Base-by-base conservation (phyloP, 1,140 invertebrate species). In the Bombus affinis region DNA sequence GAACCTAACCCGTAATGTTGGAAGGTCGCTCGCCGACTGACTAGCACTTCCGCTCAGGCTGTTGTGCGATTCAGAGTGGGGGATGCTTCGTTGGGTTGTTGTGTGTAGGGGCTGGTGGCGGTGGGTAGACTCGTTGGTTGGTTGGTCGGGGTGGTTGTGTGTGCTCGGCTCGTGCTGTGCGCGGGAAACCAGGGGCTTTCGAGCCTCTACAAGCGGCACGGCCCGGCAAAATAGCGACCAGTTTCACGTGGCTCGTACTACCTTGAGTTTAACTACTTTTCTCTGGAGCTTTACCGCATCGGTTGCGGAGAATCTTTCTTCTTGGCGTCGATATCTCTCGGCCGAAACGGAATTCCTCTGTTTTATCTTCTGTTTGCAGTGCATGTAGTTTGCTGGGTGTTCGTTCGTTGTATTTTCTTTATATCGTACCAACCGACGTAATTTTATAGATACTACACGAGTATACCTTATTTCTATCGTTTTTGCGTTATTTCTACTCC, bases 11-110 rank as follows among this genome's bases (percentile, higher is more conserved):
- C 94, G 94, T 95, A 92, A 94, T 93, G 94, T 95, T 93, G 94
- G 93, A 95, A 95, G 95, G 95, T 95, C 95, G 95, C 94, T 95
- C 94, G 93, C 94, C 95, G 94, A 95, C 95, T 95, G 95, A 95
- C 94, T 95, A 94, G 93, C 89, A 95, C 94, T 95, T 95, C 95
- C 95, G 94, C 91, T 95, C 92, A 93, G 91, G 94, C 94, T 95
- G 94, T 95, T 95, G 95, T 95, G 94, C 94, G 94, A 95, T 95
- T 95, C 92, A 93, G 93, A 93, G 92, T 94, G 94, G 92, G 93
- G 93, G 93, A 93, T 93, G 92, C 92, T 93, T 94, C 94, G 93
- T 94, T 94, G 93, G 91, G 92, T 95, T 94, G 93, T 94, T 95
- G 94, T 95, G 95, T 95, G 93, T 94, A 93, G 93, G 92, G 92